A percentile compares a stretch with the other conserved stretches of the same genome.
Conservation (phyloP, 2,888 invertebrate species). For the Brachyptera risi region DNA sequence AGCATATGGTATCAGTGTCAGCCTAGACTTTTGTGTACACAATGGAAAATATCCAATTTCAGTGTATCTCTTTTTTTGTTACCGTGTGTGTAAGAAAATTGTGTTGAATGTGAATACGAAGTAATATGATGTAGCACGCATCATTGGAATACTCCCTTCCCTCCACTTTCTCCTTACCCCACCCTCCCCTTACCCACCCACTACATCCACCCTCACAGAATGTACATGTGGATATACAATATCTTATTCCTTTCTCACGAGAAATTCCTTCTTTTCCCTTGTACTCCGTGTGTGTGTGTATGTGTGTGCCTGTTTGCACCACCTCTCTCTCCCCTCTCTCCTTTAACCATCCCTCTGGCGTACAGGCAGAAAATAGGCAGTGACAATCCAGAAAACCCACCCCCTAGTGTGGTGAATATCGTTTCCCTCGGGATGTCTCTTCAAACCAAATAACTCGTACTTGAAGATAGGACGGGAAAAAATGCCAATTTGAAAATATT, state of each 20-base stretch:
- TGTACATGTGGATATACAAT: constrained; percentile 1
- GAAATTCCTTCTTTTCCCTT: background rate
- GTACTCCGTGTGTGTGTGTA: background rate
- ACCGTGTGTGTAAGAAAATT: background rate
- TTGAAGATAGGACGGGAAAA: no score
- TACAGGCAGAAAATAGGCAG: no score
- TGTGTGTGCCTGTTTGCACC: background rate
- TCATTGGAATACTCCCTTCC: constrained; percentile 11
- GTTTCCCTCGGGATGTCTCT: background rate
- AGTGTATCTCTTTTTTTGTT: background rate
- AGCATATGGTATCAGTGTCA: no score
- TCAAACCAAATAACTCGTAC: background rate
- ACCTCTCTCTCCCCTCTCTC: background rate
- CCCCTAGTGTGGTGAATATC: no score
- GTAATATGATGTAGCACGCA: constrained; percentile 11
- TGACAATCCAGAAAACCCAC: no score
- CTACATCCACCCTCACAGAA: background rate
- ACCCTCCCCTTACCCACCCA: background rate
- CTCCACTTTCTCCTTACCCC: background rate
- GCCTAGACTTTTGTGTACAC: no score
- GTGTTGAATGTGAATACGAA: background rate
- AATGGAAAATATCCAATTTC: no score
- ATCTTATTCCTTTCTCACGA: constrained; percentile 7
- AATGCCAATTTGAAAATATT: no score
- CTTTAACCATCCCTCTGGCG: background rate